Evolutionary conservation across 1,140 invertebrate genomes (phyloP).

Genomic region (Atopsyche davidsoni): DNA sequence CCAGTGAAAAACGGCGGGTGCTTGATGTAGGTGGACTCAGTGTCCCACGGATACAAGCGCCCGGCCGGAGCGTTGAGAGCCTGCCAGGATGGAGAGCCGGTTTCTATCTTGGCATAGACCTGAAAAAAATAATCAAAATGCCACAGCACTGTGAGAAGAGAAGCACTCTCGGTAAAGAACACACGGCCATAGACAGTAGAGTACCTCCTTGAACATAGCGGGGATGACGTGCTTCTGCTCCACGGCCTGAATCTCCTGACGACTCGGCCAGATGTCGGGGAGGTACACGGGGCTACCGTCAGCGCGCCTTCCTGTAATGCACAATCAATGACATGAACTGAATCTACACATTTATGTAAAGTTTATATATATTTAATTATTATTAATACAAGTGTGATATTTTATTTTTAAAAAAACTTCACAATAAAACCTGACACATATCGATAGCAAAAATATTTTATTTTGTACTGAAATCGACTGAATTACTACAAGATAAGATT

Average conservation of each 20-base stretch:
- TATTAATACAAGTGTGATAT: conserved; percentile 17
- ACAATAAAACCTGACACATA: not conserved
- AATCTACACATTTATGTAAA: conserved; percentile 14
- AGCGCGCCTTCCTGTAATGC: conserved; percentile 53
- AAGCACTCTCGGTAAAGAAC: not conserved
- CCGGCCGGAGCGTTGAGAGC: conserved; percentile 70
- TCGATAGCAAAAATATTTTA: too few relatives aligned
- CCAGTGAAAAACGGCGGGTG: conserved; percentile 92
- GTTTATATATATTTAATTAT: conserved; percentile 9
- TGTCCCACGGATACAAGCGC: conserved; percentile 89
- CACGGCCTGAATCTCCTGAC: conserved; percentile 84
- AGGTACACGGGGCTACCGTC: conserved; percentile 77
- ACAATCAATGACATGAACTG: too few relatives aligned
- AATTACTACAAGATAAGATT: too few relatives aligned
- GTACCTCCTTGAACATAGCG: conserved; percentile 93
- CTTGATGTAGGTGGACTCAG: conserved; percentile 91
- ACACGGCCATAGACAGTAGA: not conserved
- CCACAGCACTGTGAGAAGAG: not conserved
- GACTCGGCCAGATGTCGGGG: conserved; percentile 90
- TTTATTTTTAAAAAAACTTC: too few relatives aligned
- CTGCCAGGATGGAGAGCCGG: conserved; percentile 84
- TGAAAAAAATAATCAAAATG: conserved; percentile 27
- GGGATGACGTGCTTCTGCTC: conserved; percentile 89
- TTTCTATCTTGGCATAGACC: conserved; percentile 79
- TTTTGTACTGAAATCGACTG: too few relatives aligned